These are phyloP conservation scores for Drosophila busckii DNA, from an alignment of 1,140 invertebrate species.

Conservation along the genomic window DNA sequence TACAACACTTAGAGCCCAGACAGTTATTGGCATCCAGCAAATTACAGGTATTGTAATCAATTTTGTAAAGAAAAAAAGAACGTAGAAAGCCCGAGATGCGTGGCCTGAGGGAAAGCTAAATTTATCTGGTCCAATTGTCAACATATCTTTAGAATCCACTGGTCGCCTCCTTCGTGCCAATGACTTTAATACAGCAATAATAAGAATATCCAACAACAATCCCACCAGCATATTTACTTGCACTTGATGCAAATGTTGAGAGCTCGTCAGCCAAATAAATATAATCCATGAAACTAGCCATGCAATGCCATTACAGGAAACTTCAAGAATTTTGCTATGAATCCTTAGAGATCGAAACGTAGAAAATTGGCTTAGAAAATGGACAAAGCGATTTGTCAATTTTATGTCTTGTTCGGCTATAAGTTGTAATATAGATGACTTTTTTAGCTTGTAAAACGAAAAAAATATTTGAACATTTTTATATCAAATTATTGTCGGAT, in stretches of 20 bases:
- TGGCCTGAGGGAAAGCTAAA: constrained; percentile 98
- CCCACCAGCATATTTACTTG: constrained; percentile 92
- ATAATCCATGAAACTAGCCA: constrained; percentile 88
- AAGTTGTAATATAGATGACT: constrained; percentile 15
- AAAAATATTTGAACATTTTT: neutral
- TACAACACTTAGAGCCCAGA: constrained; percentile 88
- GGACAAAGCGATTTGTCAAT: constrained; percentile 83
- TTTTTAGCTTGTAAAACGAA: constrained; percentile 6
- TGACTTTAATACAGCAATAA: constrained; percentile 91
- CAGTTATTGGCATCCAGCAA: constrained; percentile 82
- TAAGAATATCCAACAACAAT: constrained; percentile 91
- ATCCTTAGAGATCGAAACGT: constrained; percentile 82
- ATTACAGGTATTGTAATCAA: constrained; percentile 83
- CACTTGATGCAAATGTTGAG: constrained; percentile 87
- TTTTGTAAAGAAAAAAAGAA: constrained; percentile 86
- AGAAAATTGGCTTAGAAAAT: constrained; percentile 80
- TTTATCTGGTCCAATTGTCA: constrained; percentile 86
- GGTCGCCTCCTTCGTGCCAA: constrained; percentile 88
- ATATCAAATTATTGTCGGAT: no score
- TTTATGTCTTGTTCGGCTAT: constrained; percentile 82
- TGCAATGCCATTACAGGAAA: constrained; percentile 92
- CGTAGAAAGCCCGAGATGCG: constrained; percentile 89
- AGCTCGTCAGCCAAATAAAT: constrained; percentile 83
- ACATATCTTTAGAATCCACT: constrained; percentile 83
- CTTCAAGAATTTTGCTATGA: constrained; percentile 85